Evolutionary conservation across 2,888 invertebrate species (phyloP).

Genomic region (Thumatha senex): DNA sequence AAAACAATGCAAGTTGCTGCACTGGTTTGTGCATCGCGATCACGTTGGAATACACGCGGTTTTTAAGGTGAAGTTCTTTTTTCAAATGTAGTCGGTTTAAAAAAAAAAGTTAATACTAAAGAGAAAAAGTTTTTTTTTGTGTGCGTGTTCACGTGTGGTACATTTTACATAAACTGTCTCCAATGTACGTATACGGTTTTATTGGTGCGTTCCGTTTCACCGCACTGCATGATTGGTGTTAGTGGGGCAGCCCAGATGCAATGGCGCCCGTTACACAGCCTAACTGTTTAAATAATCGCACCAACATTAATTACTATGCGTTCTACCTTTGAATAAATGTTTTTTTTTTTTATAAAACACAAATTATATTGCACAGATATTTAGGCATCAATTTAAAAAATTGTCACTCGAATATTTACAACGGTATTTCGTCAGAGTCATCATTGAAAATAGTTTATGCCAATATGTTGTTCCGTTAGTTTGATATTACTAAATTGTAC

Average conservation of each 20-base stretch:
- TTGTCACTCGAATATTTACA: constrained; percentile 4
- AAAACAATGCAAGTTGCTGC: constrained; percentile 50
- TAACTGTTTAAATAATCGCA: constrained; percentile 75
- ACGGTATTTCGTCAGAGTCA: constrained; percentile 9
- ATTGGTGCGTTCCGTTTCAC: constrained; percentile 54
- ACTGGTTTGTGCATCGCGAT: constrained; percentile 44
- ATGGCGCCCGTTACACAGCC: constrained; percentile 66
- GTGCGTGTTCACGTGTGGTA: neutral
- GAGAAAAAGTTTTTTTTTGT: too few relatives aligned
- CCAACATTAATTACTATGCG: constrained; percentile 59
- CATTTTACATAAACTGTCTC: constrained; percentile 12
- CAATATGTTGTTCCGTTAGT: constrained; percentile 44
- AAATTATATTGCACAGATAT: neutral
- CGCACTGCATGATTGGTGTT: constrained; percentile 66
- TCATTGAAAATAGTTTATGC: constrained; percentile 26
- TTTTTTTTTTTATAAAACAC: neutral
- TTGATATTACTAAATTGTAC: constrained; percentile 47
- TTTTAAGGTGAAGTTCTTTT: too few relatives aligned
- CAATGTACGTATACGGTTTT: constrained; percentile 38
- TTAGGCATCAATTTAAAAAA: neutral
- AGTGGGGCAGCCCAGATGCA: constrained; percentile 75
- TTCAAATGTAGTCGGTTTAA: too few relatives aligned
- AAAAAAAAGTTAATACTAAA: too few relatives aligned
- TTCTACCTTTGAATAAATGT: constrained; percentile 24
- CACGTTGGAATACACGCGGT: constrained; percentile 63